Evolutionary conservation across 1,140 invertebrate species (phyloP).

Genomic region (Bombus turneri): DNA sequence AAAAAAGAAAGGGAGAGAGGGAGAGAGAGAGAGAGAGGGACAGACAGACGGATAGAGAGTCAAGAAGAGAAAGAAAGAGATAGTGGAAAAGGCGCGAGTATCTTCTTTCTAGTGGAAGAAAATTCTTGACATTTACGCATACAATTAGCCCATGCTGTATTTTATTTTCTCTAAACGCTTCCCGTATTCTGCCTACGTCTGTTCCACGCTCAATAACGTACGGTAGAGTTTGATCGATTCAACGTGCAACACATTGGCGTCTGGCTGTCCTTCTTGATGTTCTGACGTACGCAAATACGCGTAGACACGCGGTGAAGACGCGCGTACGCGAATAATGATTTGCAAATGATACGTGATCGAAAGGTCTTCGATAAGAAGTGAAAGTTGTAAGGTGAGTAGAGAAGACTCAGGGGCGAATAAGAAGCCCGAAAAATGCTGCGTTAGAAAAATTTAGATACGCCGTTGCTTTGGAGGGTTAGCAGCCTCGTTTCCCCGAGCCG

Average conservation of each 20-base stretch:
- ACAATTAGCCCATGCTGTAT: neutral
- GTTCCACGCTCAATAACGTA: neutral
- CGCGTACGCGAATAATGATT: neutral
- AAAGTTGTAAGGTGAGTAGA: conserved; percentile 32
- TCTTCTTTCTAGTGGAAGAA: neutral
- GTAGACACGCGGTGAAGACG: neutral
- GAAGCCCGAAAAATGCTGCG: conserved; percentile 22
- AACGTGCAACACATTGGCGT: conserved; percentile 8
- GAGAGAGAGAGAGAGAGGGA: too few species aligned
- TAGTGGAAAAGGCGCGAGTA: neutral
- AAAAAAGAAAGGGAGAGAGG: neutral
- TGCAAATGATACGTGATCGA: neutral
- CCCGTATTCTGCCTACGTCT: neutral
- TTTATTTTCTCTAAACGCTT: neutral
- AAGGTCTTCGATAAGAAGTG: neutral
- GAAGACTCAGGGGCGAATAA: conserved; percentile 31
- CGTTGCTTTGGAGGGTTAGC: conserved; percentile 39
- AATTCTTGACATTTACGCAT: conserved; percentile 9
- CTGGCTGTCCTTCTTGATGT: neutral
- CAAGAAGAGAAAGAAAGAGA: too few species aligned
- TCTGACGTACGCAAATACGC: neutral
- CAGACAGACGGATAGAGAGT: too few species aligned
- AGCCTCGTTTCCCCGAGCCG: conserved; percentile 59
- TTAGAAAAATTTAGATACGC: conserved; percentile 57
- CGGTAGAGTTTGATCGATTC: conserved; percentile 19